Percentiles rank a stretch among this genome's conserved stretches.
These are phyloP conservation scores for Euthynnus affinis DNA, from an alignment of 2,797 vertebrate species.

Conservation along the genomic window DNA sequence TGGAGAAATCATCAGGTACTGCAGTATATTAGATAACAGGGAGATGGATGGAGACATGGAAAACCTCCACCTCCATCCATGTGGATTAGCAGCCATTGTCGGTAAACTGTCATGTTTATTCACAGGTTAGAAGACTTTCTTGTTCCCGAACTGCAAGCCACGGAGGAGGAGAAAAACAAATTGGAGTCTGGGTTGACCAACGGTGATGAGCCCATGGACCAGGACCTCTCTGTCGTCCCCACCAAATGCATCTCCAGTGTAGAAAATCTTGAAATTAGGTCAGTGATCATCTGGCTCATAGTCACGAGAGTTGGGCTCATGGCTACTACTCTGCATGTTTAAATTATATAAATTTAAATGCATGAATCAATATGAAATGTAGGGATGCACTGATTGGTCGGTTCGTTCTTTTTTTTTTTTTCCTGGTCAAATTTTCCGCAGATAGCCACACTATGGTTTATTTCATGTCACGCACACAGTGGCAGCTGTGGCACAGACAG, in stretches of 20 bases:
- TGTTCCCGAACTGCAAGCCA: slow-evolving; percentile 97
- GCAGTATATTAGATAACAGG: neutral
- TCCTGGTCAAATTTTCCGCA: too few relatives aligned
- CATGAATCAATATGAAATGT: slow-evolving; percentile 2
- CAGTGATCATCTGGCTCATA: slow-evolving; percentile 65
- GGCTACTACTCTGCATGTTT: slow-evolving; percentile 4
- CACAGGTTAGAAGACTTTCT: slow-evolving; percentile 97
- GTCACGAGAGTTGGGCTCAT: neutral
- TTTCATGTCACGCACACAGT: too few relatives aligned
- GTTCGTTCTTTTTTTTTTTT: too few relatives aligned
- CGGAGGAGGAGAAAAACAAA: slow-evolving; percentile 98
- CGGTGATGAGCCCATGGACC: slow-evolving; percentile 97
- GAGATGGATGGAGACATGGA: neutral
- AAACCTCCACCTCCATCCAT: neutral
- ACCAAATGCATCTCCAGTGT: slow-evolving; percentile 95
- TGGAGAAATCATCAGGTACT: slow-evolving; percentile 97
- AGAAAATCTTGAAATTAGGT: slow-evolving; percentile 98
- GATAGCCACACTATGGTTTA: too few relatives aligned
- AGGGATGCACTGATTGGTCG: too few relatives aligned
- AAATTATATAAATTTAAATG: too few relatives aligned
- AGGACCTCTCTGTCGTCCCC: slow-evolving; percentile 97
- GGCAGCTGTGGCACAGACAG: too few relatives aligned
- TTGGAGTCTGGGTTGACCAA: slow-evolving; percentile 95
- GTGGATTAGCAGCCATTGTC: neutral
- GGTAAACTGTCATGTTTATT: slow-evolving; percentile 22